Evolutionary conservation across 1,140 invertebrate genomes (phyloP).

Genomic region (Pseudomyrmex pallidus): DNA sequence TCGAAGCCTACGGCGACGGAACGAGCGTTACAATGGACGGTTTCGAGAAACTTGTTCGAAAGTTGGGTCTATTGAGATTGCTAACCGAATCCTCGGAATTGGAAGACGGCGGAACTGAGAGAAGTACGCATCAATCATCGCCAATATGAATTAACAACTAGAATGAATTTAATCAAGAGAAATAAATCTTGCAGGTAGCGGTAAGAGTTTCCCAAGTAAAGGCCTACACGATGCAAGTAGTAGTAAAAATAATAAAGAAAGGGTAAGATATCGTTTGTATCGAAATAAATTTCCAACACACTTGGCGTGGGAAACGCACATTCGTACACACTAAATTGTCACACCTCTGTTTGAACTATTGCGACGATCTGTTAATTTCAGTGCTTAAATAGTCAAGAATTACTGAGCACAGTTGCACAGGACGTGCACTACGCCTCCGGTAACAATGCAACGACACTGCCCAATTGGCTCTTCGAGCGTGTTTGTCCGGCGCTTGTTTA

Average conservation of each 20-base stretch:
- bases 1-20: constrained; percentile 85
- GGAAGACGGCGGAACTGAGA: constrained; percentile 63
- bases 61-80: constrained; percentile 87
- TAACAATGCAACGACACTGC: constrained; percentile 77
- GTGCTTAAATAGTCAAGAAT: constrained; percentile 83
- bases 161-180: constrained; percentile 5
- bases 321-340: not conserved
- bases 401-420: constrained; percentile 78
- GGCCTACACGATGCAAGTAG: constrained; percentile 60
- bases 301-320: no score
- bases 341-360: not conserved
- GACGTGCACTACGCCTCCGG: constrained; percentile 65
- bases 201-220: constrained; percentile 59
- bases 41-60: constrained; percentile 88
- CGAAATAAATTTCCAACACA: no score
- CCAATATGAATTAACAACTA: not conserved
- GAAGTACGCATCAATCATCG: constrained; percentile 64
- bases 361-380: constrained; percentile 67
- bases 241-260: constrained; percentile 57
- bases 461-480: constrained; percentile 83
- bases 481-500: constrained; percentile 89
- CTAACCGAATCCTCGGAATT: constrained; percentile 73
- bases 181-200: constrained; percentile 44
- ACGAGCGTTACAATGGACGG: constrained; percentile 88
- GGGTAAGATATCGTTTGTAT: constrained; percentile 57